These are phyloP conservation scores for Crocidura indochinensis DNA, from an alignment of 2,797 vertebrate genomes.

Conservation along the genomic window DNA sequence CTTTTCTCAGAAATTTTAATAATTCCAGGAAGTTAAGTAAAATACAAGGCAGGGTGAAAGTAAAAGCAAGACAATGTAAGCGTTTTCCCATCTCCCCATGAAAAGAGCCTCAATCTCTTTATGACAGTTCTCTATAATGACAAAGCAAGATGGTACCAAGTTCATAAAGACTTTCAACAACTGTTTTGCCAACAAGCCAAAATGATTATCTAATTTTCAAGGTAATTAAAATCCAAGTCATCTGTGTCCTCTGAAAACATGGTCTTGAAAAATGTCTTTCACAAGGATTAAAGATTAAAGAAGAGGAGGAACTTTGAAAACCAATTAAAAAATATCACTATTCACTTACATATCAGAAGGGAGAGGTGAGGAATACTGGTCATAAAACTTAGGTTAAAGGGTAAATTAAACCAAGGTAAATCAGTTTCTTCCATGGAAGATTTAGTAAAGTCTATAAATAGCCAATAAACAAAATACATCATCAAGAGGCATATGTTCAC, in stretches of 20 bases:
- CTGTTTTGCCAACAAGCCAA: background rate
- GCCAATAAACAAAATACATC: background rate
- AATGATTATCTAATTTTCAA: slow-evolving; percentile 17
- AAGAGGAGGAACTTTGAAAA: background rate
- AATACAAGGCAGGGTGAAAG: background rate
- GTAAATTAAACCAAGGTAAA: background rate
- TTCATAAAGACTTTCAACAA: background rate
- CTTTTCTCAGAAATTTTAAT: background rate
- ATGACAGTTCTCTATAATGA: background rate
- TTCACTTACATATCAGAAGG: background rate
- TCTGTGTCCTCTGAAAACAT: background rate
- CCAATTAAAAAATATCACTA: background rate
- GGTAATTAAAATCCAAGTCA: slow-evolving; percentile 8
- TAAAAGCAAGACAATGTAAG: background rate
- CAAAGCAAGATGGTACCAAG: background rate
- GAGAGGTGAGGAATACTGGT: background rate
- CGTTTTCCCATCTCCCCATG: background rate
- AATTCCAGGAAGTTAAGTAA: background rate
- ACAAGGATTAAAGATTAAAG: background rate
- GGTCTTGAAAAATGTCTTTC: background rate
- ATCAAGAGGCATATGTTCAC: background rate
- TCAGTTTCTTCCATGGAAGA: background rate
- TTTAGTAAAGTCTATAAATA: background rate
- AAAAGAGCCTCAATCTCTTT: background rate
- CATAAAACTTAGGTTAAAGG: background rate